phyloP scores from a whole-genome alignment of 2,797 vertebrate genomes.

The Bucorvus abyssinicus region DNA sequence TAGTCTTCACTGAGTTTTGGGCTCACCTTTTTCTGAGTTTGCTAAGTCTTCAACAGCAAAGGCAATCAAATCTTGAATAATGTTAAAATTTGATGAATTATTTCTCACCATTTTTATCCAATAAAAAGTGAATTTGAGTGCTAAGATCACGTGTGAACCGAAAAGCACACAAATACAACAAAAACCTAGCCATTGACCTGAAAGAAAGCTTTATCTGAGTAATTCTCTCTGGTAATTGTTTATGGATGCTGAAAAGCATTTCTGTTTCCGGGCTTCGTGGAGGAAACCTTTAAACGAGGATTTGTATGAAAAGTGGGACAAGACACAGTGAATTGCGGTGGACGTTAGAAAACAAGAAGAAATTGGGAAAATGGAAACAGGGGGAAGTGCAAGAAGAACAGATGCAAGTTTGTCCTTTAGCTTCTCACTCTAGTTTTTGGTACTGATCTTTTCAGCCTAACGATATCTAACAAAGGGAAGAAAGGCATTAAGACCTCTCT shows the following conservation, averaged over 20 bases:
- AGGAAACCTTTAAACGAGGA: neutral
- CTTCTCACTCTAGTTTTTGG: neutral
- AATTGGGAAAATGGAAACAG: neutral
- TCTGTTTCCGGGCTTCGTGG: neutral
- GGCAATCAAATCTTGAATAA: neutral
- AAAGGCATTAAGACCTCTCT: neutral
- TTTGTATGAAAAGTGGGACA: neutral
- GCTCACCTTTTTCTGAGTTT: neutral
- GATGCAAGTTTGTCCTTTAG: neutral
- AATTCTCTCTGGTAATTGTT: neutral
- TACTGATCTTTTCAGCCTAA: neutral
- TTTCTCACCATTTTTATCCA: neutral
- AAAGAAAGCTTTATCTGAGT: neutral
- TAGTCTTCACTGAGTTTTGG: neutral
- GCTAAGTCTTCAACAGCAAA: neutral
- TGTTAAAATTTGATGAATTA: neutral
- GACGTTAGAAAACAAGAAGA: neutral
- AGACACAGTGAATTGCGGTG: neutral
- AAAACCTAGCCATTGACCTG: neutral
- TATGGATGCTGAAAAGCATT: neutral
- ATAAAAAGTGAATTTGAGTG: neutral
- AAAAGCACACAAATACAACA: neutral
- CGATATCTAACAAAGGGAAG: neutral
- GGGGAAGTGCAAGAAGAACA: neutral
- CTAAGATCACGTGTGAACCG: neutral